Evolutionary conservation across 2,797 vertebrate genomes (phyloP).

Genomic region (Artibeus lituratus): DNA sequence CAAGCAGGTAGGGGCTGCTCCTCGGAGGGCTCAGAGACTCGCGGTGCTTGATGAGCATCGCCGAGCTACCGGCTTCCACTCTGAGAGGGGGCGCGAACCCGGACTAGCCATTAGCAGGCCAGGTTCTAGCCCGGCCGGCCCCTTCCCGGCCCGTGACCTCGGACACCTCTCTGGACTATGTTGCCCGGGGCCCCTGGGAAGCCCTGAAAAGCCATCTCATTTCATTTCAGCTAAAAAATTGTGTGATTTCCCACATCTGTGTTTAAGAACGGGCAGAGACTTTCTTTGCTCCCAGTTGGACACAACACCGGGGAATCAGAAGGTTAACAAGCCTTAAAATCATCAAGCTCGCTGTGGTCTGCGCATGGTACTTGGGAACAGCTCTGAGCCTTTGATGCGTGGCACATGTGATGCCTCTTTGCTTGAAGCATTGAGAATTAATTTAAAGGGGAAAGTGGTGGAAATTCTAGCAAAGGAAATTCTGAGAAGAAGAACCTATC

Average conservation of each 20-base stretch:
- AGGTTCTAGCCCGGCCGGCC: not conserved
- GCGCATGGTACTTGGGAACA: slow-evolving; percentile 4
- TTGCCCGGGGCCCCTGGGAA: not conserved
- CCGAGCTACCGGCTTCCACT: not conserved
- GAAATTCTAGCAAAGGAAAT: slow-evolving; percentile 50
- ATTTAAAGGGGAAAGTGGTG: slow-evolving; percentile 27
- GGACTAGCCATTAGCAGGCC: too few species aligned
- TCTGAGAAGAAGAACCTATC: not conserved
- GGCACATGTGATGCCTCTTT: slow-evolving; percentile 51
- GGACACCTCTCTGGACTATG: not conserved
- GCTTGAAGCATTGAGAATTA: slow-evolving; percentile 42
- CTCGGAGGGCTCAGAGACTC: not conserved
- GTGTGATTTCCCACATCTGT: not conserved
- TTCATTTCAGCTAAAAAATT: not conserved
- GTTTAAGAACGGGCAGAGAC: slow-evolving; percentile 25
- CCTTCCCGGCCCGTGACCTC: not conserved
- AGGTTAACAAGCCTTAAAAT: slow-evolving; percentile 48
- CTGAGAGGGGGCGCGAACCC: not conserved
- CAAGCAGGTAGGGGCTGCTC: slow-evolving; percentile 89
- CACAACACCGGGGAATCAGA: not conserved
- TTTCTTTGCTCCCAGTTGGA: slow-evolving; percentile 15
- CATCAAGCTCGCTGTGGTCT: not conserved
- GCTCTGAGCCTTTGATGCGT: not conserved
- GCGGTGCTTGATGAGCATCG: not conserved
- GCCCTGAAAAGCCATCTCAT: not conserved